These are phyloP conservation scores for Cebus imitator DNA, from an alignment of 2,113 vertebrate species.

Conservation along the genomic window DNA sequence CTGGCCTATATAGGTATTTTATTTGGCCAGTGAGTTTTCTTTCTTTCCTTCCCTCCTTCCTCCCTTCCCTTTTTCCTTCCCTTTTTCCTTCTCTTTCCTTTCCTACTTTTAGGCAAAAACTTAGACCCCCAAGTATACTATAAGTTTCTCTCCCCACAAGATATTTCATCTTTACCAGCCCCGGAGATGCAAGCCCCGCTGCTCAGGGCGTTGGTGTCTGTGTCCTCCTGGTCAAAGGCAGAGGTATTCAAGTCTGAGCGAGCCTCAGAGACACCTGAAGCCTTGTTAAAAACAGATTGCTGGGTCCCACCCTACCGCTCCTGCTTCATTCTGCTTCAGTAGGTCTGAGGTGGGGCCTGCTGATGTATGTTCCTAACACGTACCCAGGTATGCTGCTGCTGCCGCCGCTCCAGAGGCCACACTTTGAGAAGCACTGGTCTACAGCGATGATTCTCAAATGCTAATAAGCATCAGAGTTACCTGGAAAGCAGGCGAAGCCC, in stretches of 20 bases:
- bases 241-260: not conserved
- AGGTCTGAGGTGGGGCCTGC: not conserved
- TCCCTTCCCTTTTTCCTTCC: not conserved
- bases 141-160: not conserved
- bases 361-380: not conserved
- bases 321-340: too few species aligned
- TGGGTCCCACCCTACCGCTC: rapidly evolving
- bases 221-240: not conserved
- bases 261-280: not conserved
- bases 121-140: not conserved
- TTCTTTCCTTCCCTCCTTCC: not conserved
- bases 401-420: not conserved
- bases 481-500: not conserved
- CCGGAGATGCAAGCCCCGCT: rapidly evolving
- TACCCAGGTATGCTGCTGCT: too few species aligned
- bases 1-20: not conserved
- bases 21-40: not conserved
- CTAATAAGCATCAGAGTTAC: not conserved
- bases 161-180: not conserved
- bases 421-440: not conserved
- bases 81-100: not conserved
- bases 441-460: not conserved
- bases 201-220: not conserved
- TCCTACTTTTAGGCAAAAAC: not conserved
- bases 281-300: not conserved